Conservation (phyloP, 2,797 vertebrate genomes). For the Gymnoscopelus braueri region DNA sequence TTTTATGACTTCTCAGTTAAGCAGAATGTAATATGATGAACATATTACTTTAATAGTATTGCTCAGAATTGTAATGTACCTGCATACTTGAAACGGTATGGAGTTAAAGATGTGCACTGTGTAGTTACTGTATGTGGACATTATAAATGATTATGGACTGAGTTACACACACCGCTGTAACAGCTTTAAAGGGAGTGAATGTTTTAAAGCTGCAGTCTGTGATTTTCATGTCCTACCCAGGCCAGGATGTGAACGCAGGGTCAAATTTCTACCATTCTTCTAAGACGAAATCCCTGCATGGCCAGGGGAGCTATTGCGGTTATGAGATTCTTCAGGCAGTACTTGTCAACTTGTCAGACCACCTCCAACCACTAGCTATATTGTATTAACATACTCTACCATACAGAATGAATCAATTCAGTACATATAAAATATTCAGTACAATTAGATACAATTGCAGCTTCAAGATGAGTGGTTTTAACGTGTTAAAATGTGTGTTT, state of each 20-base stretch:
- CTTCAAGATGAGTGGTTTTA: neutral
- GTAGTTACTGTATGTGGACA: slow-evolving; percentile 9
- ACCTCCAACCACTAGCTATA: too few relatives aligned
- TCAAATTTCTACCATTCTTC: too few relatives aligned
- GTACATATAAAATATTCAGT: too few relatives aligned
- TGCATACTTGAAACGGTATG: slow-evolving; percentile 53
- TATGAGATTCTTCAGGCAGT: too few relatives aligned
- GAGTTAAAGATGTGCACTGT: slow-evolving; percentile 10
- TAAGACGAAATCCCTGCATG: too few relatives aligned
- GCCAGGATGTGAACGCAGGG: too few relatives aligned
- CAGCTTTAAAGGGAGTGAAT: slow-evolving; percentile 5
- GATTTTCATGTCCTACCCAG: too few relatives aligned
- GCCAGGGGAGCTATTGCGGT: too few relatives aligned
- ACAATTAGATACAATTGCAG: too few relatives aligned
- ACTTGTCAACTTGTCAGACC: too few relatives aligned
- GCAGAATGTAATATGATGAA: neutral
- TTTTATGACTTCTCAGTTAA: neutral
- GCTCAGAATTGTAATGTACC: slow-evolving; percentile 11
- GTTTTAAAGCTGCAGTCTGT: slow-evolving; percentile 1
- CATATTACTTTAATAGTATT: neutral
- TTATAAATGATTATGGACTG: slow-evolving; percentile 14
- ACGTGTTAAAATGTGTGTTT: neutral
- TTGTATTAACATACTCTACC: too few relatives aligned
- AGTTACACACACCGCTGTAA: neutral
- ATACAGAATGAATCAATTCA: too few relatives aligned